Evolutionary conservation across 2,113 vertebrate genomes (phyloP).

Genomic region (Oryzias melastigma): DNA sequence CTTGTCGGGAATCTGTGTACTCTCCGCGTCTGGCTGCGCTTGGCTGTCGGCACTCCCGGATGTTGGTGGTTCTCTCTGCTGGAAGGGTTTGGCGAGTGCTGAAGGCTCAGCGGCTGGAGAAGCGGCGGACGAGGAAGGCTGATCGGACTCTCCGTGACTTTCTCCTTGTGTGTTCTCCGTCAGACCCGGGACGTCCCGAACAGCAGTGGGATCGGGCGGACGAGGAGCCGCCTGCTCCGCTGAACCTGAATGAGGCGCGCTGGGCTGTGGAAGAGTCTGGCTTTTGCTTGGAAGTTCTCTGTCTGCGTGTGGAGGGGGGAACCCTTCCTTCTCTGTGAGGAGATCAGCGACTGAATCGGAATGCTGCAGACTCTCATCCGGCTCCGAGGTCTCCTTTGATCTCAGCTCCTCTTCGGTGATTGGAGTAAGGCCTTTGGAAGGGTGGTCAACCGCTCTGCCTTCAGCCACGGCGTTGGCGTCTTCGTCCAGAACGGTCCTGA

Average conservation of each 20-base stretch:
- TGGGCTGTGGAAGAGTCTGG: constrained; percentile 40
- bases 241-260: constrained; percentile 25
- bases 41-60: constrained; percentile 24
- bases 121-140: constrained; percentile 6
- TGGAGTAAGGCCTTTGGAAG: constrained; percentile 71
- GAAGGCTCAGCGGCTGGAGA: constrained; percentile 33
- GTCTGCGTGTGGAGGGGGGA: constrained; percentile 51
- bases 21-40: constrained; percentile 22
- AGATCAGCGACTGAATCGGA: constrained; percentile 75
- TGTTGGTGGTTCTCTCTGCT: constrained; percentile 33
- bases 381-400: constrained; percentile 71
- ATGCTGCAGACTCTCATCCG: constrained; percentile 63
- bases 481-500: constrained; percentile 87
- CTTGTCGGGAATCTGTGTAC: constrained; percentile 27
- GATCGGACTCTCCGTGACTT: constrained; percentile 49
- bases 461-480: constrained; percentile 83
- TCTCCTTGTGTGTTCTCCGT: constrained; percentile 50
- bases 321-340: constrained; percentile 63
- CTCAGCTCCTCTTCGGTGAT: constrained; percentile 64
- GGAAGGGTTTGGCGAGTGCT: constrained; percentile 21
- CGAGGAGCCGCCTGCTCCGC: constrained; percentile 41
- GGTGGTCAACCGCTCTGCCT: constrained; percentile 74
- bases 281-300: constrained; percentile 66
- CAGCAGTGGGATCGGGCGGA: constrained; percentile 30
- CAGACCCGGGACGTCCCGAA: constrained; percentile 37